phyloP scores from a whole-genome alignment of 2,113 vertebrate genomes.

The Phylloscopus trochilus region DNA sequence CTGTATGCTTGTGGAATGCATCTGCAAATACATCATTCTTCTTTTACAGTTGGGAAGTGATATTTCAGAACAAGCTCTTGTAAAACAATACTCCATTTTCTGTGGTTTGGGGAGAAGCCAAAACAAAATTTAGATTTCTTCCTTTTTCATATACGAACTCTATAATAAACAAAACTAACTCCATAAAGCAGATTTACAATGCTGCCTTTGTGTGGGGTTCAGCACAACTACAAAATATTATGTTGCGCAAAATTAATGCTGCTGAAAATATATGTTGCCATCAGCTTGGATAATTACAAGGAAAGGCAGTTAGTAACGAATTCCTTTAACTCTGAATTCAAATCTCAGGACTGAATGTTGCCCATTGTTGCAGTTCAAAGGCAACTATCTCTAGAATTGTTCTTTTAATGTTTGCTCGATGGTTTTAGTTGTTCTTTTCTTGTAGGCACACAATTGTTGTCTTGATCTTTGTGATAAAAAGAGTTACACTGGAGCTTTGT shows the following conservation, averaged over 20 bases:
- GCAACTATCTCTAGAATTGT: conserved; percentile 80
- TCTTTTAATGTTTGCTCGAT: conserved; percentile 78
- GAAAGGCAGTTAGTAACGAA: conserved; percentile 70
- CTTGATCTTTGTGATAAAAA: conserved; percentile 82
- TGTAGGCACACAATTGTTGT: conserved; percentile 80
- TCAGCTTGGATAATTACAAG: conserved; percentile 64
- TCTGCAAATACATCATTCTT: background rate
- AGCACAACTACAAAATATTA: conserved; percentile 64
- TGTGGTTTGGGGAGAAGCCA: conserved; percentile 62
- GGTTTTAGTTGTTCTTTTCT: conserved; percentile 81
- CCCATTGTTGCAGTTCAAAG: conserved; percentile 78
- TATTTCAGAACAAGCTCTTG: conserved; percentile 59
- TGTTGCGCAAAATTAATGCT: conserved; percentile 60
- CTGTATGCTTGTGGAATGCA: background rate
- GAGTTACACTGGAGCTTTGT: conserved; percentile 74
- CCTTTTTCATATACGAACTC: conserved; percentile 47
- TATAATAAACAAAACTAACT: conserved; percentile 63
- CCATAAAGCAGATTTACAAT: conserved; percentile 60
- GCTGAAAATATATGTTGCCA: conserved; percentile 61
- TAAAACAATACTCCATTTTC: conserved; percentile 67
- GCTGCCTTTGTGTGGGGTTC: conserved; percentile 50
- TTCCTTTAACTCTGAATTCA: conserved; percentile 74
- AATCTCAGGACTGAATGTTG: conserved; percentile 72
- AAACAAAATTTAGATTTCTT: conserved; percentile 66
- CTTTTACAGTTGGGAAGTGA: conserved; percentile 49